Base-by-base conservation (phyloP, 2,888 invertebrate species). In the Ditylenchus weischeri region DNA sequence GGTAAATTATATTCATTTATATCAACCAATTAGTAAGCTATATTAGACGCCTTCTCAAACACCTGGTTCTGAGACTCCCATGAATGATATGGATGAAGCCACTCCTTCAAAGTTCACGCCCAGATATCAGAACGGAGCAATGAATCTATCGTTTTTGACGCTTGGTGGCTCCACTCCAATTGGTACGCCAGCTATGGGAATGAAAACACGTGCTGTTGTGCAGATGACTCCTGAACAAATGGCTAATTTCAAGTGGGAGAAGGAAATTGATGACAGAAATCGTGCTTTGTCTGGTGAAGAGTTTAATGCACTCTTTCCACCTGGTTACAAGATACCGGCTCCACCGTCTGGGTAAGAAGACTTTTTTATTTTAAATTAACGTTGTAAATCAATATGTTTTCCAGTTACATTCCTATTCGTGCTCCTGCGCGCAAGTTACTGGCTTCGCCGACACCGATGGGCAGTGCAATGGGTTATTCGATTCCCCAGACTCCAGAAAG, bases 211-310 rank as follows among this genome's bases (percentile, higher is more conserved):
- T 0, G 94, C 96, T 0, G 87, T 92, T 71, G 91, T 77, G 10
- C 77, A 93, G 18, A 98, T 98, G 96, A 99, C 98, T 0, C 98
- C 98, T 0, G 98, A 99, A 84, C 98, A 98, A 84, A 86, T 96
- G 72, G 96, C 98, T 85, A 93, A 69, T 18, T 76, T 68, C 63
- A 69, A 71, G 38, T 66, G 69, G 61, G 77, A 75, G 64, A 70
- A 93, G 79, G 98, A 98, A 86, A 95, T 98, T 69, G 98, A 99
- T 82, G 96, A 98, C 84, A 88, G 98, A 68, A 98, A 98, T 85
- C 87, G 95, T 74, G 95, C 95, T 0, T 89, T 94, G 78, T 90
- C 92, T 0, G 98, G 99, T 81, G 98, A 99, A 83, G 98, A 98
- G 84, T 86, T 98, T 66, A 96, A 99, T 84, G 88, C 92, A 72